phyloP scores from a whole-genome alignment of 2,888 invertebrate genomes.

The Pyrgus malvae region DNA sequence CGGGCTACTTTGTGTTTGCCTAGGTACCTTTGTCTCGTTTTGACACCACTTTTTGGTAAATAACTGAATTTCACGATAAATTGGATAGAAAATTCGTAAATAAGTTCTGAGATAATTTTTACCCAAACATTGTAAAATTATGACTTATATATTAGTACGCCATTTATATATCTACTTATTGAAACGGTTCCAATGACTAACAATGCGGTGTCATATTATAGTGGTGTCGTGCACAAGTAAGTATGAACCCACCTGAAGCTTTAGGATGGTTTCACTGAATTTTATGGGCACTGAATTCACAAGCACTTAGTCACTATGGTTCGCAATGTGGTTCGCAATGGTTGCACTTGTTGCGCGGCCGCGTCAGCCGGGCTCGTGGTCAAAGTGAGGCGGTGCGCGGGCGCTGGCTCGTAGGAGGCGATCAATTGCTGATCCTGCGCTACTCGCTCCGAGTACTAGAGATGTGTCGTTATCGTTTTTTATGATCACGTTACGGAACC shows the following conservation, averaged over 20 bases:
- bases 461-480: too few species aligned
- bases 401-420: constrained; percentile 50
- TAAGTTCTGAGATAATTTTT: background rate
- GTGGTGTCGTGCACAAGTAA: too few species aligned
- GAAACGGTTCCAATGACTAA: constrained; percentile 1
- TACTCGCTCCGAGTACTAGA: too few species aligned
- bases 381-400: constrained; percentile 67
- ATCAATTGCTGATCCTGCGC: constrained; percentile 59
- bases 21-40: background rate
- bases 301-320: constrained; percentile 53
- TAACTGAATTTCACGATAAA: too few species aligned
- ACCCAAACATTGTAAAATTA: background rate
- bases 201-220: too few species aligned
- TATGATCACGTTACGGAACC: too few species aligned
- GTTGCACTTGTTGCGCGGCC: constrained; percentile 44
- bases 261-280: constrained; percentile 32
- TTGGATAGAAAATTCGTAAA: too few species aligned
- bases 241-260: constrained; percentile 59
- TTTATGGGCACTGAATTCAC: constrained; percentile 46
- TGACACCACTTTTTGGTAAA: background rate
- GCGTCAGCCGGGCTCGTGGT: constrained; percentile 56
- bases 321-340: constrained; percentile 38
- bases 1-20: background rate
- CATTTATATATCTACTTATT: constrained; percentile 8
- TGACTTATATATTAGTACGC: background rate